phyloP scores from a whole-genome alignment of 2,888 invertebrate species.

The Didymodactylos carnosus region DNA sequence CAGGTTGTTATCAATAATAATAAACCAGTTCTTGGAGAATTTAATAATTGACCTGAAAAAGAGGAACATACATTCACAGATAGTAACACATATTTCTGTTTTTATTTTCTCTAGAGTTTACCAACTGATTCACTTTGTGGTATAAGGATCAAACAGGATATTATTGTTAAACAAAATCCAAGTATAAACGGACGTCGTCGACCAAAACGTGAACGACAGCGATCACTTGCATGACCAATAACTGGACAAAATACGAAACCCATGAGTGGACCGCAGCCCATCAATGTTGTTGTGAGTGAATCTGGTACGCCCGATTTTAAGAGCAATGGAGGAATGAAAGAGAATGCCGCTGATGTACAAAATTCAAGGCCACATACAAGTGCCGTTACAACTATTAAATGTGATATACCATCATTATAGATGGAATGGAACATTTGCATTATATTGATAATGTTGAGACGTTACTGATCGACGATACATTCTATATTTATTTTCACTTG shows the following conservation, averaged over 20 bases:
- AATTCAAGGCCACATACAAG: slow-evolving; percentile 37
- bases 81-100: background rate
- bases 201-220: slow-evolving; percentile 30
- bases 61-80: background rate
- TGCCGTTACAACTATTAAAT: background rate
- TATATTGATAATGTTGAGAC: no score
- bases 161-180: slow-evolving; percentile 26
- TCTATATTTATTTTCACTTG: no score
- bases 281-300: slow-evolving; percentile 33
- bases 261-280: slow-evolving; percentile 36
- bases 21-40: slow-evolving; percentile 20
- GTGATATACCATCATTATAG: background rate
- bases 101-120: background rate
- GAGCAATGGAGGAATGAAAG: slow-evolving; percentile 37
- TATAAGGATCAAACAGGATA: slow-evolving; percentile 32
- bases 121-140: slow-evolving; percentile 20
- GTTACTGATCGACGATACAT: no score
- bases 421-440: background rate
- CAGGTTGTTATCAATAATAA: slow-evolving; percentile 21
- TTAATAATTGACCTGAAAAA: slow-evolving; percentile 18
- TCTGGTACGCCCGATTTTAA: slow-evolving; percentile 36
- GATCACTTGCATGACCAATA: slow-evolving; percentile 35
- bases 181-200: slow-evolving; percentile 37
- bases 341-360: slow-evolving; percentile 37
- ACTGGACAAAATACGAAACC: slow-evolving; percentile 34